A percentile compares a stretch with the other conserved stretches of the same genome.
phyloP scores from a whole-genome alignment of 2,888 invertebrate genomes.

The Siphlonurus alternatus region DNA sequence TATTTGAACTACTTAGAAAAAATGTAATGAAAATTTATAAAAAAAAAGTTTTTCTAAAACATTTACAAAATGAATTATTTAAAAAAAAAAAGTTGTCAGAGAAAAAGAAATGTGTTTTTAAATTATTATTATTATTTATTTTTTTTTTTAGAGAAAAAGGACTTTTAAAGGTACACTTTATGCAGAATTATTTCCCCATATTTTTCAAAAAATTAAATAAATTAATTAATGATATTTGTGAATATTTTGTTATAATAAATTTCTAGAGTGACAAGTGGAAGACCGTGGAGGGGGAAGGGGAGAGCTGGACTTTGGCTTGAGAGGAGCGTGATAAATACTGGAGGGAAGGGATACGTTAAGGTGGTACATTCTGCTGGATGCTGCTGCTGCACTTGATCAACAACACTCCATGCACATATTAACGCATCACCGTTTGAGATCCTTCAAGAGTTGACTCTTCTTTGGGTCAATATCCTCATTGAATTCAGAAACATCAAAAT shows the following conservation, averaged over 20 bases:
- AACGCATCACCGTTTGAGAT: not conserved
- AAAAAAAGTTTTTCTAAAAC: not conserved
- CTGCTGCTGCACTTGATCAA: not conserved
- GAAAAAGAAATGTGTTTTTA: not conserved
- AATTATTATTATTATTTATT: no score
- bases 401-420: not conserved
- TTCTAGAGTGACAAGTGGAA: not conserved
- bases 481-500: not conserved
- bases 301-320: not conserved
- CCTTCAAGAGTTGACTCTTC: not conserved
- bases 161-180: no score
- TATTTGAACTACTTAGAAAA: no score
- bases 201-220: no score
- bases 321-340: not conserved
- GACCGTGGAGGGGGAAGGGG: not conserved
- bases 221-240: no score
- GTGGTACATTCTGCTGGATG: no score
- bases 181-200: not conserved
- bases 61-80: not conserved
- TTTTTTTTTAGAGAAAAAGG: no score
- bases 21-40: not conserved
- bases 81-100: not conserved
- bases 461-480: not conserved
- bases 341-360: not conserved
- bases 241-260: not conserved